Evolutionary conservation across 2,888 invertebrate genomes (phyloP), one percentile per base, ranked within the genome.

Genomic region (Hemicrepidius hirtus): DNA sequence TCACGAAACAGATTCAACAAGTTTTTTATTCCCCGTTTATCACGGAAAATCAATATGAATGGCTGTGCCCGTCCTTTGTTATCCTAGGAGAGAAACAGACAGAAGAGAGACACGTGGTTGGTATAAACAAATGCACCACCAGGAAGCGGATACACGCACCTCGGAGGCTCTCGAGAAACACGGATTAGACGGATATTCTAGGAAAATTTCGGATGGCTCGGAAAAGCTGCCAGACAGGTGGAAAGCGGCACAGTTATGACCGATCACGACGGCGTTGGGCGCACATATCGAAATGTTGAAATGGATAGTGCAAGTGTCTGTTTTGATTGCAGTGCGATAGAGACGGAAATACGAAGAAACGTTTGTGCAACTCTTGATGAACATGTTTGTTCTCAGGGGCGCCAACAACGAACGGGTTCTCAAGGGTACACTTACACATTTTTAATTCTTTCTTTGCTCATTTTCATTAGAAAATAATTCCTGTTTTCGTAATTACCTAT

Each of bases 41-140:
- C 85, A 85, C 83, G 78, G 85, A 86, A 86, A 87, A 87, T 87
- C 87, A 84, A 87, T 87, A 86, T 84, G 84, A 86, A 87, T 86
- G 86, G 86, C 84, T 84, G 83, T 82, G 81, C 81, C 82, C 83
- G 84, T 84, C 84, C 86, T 86, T 86, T 86, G 86, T 86, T 85
- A 83, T 82, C 83, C 81, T 83, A 82, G 82, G 84, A 84, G 83
- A 83, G 81, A 84, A 83, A 84, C 84, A 82, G 83, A 82, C 79
- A 79, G 82, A 82, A 82, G 80, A 82, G 83, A 84, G 80, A 82
- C 83, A 84, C 84, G 84, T 82, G 83, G 82, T 78, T 60, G 65
- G 63, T 67, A 74, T 74, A 74, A 74, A 74, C 74, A 74, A 64
- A 74, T 67, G 71, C 74, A 67, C 28, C 53, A 60, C 50, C 68